Base-by-base conservation (phyloP, 2,113 vertebrate genomes). In the Dasyprocta punctata region DNA sequence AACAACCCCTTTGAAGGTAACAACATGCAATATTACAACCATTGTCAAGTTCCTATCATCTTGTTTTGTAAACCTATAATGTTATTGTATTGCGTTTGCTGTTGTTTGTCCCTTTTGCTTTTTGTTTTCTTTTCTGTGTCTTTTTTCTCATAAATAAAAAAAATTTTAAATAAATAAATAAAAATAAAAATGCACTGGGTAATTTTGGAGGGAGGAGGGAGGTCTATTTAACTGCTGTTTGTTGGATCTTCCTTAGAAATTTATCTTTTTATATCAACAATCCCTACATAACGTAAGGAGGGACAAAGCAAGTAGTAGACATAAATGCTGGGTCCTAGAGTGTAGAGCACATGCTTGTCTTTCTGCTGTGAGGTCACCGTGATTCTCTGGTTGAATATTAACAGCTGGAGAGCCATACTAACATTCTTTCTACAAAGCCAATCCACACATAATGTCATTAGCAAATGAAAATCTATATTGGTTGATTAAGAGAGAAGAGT, bases 401-500 rank as follows among this genome's bases (percentile, higher is more conserved):
- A 61, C 54, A 95, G 38, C 38, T 60, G 22, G 52, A 78, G n/a
- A 92, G 52, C 75, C 61, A 71, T 44, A 36, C 52, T 60, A 56
- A n/a, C 41, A 67, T 75, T 94, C 77, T 87, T 81, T 69, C 41
- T 80, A 78, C 41, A 92, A 84, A 90, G 36, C 47, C 41, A 83
- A 4, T 47, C 60, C n/a, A 84, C 69, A 69, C 38, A 67, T 65
- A 41, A 87, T 54, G 36, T 73, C 89, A 65, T 88, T 41, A 67
- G 49, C 81, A 88, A 94, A 92, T 41, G 41, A 56, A 80, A 88
- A 84, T 81, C 69, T 81, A 20, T 44, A n/a, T 26, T n/a, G n/a
- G 14, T 63, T 85, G 54, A 82, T 47, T 94, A 89, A 77, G 65
- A 86, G 84, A 90, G 71, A 90, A 92, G 4, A 52, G 41, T 75